Evolutionary conservation across 1,140 invertebrate species (phyloP), one percentile per base, ranked within the genome.

Genomic region (Alviniconcha marisindica): DNA sequence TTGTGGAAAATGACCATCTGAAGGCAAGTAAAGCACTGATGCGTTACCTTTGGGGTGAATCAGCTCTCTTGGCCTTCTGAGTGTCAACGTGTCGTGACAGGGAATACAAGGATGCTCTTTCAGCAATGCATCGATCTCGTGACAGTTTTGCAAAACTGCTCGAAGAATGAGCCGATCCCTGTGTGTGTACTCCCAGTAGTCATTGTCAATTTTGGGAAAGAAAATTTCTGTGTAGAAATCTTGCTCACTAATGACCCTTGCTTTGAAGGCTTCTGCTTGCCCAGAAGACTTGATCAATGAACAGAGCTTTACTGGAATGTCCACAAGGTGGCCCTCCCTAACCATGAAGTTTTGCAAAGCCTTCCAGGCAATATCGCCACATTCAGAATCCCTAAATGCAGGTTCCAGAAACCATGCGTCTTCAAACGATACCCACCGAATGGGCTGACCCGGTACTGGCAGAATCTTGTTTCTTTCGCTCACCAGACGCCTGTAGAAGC

Each of bases 1-100:
- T 48, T 74, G 51, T 48, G 83, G 83, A 78, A 84, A 84, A 77
- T 42, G 24, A 28, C 18, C 79, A 21, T 84, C 83, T 18, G 54
- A 76, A 38, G 40, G 24, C 14, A 33, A 21, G 48, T 69, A 85
- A n/a, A 83, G 38, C 15, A 51, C n/a, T 54, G 82, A 77, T n/a
- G 44, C 33, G 3, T 33, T 5, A 42, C 66, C 63, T 71, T 74
- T 18, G 3, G 82, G 82, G 44, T 78, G 56, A n/a, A 83, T 54
- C 12, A 80, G 33, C 10, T 83, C 76, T 18, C n/a, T 31, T 31
- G 82, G 82, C 12, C 12, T 60, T 73, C 63, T 83, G 31, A 83
- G 60, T 28, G 15, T 2, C 33, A 31, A 15, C 2, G 38, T 48
- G 14, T 24, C 60, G 7, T 66, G n/a, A 51, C 76, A 63, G 38